Conservation (phyloP, 2,888 invertebrate genomes). For the Andricus quercusramuli region DNA sequence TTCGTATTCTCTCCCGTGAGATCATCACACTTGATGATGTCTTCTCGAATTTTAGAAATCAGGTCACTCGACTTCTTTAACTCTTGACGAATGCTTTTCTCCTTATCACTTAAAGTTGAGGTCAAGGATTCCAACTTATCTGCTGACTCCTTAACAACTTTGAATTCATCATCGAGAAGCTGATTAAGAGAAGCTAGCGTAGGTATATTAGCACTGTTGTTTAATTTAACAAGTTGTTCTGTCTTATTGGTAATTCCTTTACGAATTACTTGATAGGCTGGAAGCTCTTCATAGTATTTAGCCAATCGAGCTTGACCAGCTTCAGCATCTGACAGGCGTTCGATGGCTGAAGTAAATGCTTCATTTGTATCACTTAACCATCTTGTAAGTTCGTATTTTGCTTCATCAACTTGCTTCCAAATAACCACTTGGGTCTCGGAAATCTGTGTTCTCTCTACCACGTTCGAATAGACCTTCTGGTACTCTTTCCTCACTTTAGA, state of each 20-base stretch:
- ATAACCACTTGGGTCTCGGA: conserved; percentile 94
- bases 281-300: conserved; percentile 92
- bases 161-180: conserved; percentile 88
- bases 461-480: conserved; percentile 86
- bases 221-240: conserved; percentile 88
- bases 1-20: conserved; percentile 92
- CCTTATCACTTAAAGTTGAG: conserved; percentile 86
- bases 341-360: conserved; percentile 87
- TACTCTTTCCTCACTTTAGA: conserved; percentile 84
- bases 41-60: conserved; percentile 88
- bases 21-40: conserved; percentile 93
- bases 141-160: conserved; percentile 86
- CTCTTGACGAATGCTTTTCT: conserved; percentile 85
- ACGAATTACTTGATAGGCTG: conserved; percentile 87
- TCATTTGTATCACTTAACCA: conserved; percentile 93
- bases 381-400: conserved; percentile 88
- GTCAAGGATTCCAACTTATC: conserved; percentile 87
- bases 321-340: conserved; percentile 89
- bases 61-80: conserved; percentile 86
- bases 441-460: conserved; percentile 87
- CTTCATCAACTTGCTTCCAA: conserved; percentile 95
- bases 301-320: conserved; percentile 88
- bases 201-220: conserved; percentile 85
- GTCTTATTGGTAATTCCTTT: conserved; percentile 90
- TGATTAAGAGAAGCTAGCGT: conserved; percentile 85